phyloP scores from a whole-genome alignment of 2,113 vertebrate species.

The Spea multiplicata region DNA sequence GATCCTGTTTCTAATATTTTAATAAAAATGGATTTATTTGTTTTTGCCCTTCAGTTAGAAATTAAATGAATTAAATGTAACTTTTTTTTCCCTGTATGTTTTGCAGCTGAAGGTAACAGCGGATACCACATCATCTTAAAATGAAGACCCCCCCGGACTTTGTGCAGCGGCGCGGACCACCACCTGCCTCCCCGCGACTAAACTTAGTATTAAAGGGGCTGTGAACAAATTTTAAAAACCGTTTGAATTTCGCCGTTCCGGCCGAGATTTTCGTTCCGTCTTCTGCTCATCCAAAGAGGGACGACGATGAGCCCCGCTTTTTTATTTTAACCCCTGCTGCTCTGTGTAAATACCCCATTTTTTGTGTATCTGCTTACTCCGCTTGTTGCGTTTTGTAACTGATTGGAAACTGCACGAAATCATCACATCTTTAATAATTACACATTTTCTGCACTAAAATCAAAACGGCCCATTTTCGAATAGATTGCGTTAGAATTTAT shows the following conservation, averaged over 20 bases:
- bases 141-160: constrained; percentile 62
- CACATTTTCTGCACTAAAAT: too few species aligned
- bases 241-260: neutral
- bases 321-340: too few species aligned
- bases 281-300: neutral
- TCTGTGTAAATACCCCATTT: too few species aligned
- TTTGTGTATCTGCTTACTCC: too few species aligned
- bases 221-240: constrained; percentile 2
- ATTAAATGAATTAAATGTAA: neutral
- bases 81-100: constrained; percentile 9
- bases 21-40: neutral
- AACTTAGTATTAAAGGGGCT: neutral
- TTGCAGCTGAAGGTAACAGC: constrained; percentile 80
- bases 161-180: neutral
- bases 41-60: neutral
- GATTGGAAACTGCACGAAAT: too few species aligned
- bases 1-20: too few species aligned
- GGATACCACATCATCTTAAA: constrained; percentile 87
- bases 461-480: too few species aligned
- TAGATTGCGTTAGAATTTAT: too few species aligned
- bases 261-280: neutral
- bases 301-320: too few species aligned
- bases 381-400: too few species aligned
- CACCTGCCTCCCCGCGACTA: neutral
- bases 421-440: too few species aligned